Conservation (phyloP, 2,888 invertebrate genomes). For the Caenorhabditis sulstoni region DNA sequence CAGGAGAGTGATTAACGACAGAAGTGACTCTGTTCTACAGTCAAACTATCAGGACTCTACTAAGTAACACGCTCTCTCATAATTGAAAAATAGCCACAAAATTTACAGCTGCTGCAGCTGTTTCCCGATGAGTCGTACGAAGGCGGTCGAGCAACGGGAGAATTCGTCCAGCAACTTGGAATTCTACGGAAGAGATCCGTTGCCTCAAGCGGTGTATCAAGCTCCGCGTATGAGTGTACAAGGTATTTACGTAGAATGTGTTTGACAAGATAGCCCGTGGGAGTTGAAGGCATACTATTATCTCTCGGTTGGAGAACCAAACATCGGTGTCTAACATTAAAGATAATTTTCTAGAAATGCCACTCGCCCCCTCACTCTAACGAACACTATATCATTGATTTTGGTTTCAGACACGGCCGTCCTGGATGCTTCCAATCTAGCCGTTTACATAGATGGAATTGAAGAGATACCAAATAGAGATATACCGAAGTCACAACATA, state of each 20-base stretch:
- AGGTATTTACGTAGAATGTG: constrained; percentile 4
- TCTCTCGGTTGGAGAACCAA: neutral
- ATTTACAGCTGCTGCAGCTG: constrained; percentile 29
- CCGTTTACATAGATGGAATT: constrained; percentile 44
- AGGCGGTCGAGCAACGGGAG: constrained; percentile 7
- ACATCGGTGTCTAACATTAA: constrained; percentile 6
- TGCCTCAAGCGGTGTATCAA: constrained; percentile 41
- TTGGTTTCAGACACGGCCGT: constrained; percentile 22
- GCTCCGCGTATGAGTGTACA: neutral
- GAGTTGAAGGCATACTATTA: too few relatives aligned
- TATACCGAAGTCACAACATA: neutral
- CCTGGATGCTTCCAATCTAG: constrained; percentile 25
- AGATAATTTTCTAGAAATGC: neutral
- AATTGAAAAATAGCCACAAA: too few relatives aligned
- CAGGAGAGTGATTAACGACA: constrained; percentile 50
- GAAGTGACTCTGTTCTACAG: constrained; percentile 17
- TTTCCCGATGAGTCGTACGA: neutral
- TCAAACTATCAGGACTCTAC: constrained; percentile 21
- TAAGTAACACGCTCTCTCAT: constrained; percentile 1
- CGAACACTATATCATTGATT: neutral
- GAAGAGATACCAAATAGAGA: constrained; percentile 27
- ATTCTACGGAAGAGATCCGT: constrained; percentile 39
- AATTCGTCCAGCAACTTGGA: constrained; percentile 60
- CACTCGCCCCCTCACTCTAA: neutral
- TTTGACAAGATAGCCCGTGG: too few relatives aligned